phyloP scores from a whole-genome alignment of 2,888 invertebrate genomes.

The Megamerina dolium region DNA sequence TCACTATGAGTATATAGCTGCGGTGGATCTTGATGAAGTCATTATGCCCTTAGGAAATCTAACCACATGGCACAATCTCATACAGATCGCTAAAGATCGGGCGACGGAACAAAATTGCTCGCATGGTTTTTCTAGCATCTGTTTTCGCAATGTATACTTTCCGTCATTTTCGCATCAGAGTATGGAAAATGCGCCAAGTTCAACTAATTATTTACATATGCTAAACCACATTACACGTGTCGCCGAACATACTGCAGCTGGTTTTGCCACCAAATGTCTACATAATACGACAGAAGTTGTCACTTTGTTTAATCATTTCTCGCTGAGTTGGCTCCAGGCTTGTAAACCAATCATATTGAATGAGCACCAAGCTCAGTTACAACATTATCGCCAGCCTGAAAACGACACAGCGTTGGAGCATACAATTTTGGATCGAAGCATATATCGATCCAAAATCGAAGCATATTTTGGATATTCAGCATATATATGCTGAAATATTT shows the following conservation, averaged over 20 bases:
- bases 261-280: conserved; percentile 85
- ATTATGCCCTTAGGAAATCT: conserved; percentile 75
- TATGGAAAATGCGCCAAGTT: conserved; percentile 54
- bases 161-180: conserved; percentile 78
- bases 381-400: conserved; percentile 84
- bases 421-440: conserved; percentile 72
- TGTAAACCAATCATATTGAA: conserved; percentile 76
- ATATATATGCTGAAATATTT: no score
- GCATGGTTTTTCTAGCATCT: conserved; percentile 58
- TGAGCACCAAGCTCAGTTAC: conserved; percentile 74
- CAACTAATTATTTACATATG: conserved; percentile 76
- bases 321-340: conserved; percentile 73
- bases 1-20: conserved; percentile 76
- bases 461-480: no score
- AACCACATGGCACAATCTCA: conserved; percentile 66
- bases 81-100: conserved; percentile 56
- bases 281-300: conserved; percentile 82
- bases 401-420: conserved; percentile 74
- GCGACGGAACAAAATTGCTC: conserved; percentile 56
- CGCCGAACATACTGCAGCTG: conserved; percentile 79
- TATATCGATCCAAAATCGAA: conserved; percentile 84
- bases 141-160: conserved; percentile 86
- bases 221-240: conserved; percentile 83
- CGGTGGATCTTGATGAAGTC: conserved; percentile 88
- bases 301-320: conserved; percentile 86